These are phyloP conservation scores for Drosophila kambysellisi DNA, from an alignment of 2,888 invertebrate species.

Conservation along the genomic window DNA sequence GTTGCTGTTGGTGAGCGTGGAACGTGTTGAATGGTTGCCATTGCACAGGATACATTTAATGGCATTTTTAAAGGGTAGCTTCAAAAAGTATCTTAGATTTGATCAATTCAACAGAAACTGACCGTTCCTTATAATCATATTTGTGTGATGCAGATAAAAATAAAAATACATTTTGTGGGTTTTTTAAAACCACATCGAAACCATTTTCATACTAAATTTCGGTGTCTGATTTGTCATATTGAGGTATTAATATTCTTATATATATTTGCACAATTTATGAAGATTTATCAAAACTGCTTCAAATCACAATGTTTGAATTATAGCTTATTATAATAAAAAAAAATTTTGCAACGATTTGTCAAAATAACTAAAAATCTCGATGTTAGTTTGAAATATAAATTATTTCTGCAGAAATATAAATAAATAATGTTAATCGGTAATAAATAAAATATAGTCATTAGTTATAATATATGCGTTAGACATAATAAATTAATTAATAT, in stretches of 20 bases:
- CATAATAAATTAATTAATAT: neutral
- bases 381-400: neutral
- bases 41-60: conserved; percentile 32
- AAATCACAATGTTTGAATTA: neutral
- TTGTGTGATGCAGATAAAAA: neutral
- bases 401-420: neutral
- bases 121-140: neutral
- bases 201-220: neutral
- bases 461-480: neutral
- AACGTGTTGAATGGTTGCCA: conserved; percentile 40
- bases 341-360: neutral
- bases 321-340: neutral
- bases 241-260: neutral
- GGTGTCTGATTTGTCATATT: neutral
- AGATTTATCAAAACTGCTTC: neutral
- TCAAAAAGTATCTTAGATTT: conserved; percentile 1
- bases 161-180: neutral
- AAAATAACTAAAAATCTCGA: neutral
- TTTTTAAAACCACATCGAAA: neutral
- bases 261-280: neutral
- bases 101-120: conserved; percentile 20
- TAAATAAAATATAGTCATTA: neutral
- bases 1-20: neutral
- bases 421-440: neutral
- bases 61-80: conserved; percentile 25